phyloP scores from a whole-genome alignment of 2,113 vertebrate species.

The Symphodus melops region DNA sequence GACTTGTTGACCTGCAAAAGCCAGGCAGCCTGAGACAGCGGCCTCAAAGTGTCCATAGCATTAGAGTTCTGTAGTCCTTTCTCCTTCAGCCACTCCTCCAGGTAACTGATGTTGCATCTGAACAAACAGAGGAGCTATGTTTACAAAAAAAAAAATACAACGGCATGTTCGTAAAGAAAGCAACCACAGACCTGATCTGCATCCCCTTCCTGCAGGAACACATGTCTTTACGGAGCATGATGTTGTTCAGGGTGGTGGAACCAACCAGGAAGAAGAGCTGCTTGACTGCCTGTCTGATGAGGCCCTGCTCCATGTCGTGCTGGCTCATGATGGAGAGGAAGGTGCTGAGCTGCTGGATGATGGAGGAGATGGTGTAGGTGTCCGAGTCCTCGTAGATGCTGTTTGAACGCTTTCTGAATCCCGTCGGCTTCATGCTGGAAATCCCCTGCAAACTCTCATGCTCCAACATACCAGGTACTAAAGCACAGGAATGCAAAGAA shows the following conservation, averaged over 20 bases:
- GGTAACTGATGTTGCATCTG: constrained; percentile 97
- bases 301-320: constrained; percentile 90
- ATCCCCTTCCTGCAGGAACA: constrained; percentile 99
- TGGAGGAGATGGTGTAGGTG: constrained; percentile 89
- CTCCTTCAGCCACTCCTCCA: constrained; percentile 98
- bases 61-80: constrained; percentile 89
- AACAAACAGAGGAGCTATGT: neutral
- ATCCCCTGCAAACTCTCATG: constrained; percentile 97
- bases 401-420: constrained; percentile 94
- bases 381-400: constrained; percentile 89
- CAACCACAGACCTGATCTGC: constrained; percentile 92
- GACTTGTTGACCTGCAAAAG: constrained; percentile 96
- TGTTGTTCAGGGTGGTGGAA: constrained; percentile 90
- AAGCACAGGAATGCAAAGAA: neutral
- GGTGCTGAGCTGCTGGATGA: constrained; percentile 91
- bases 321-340: constrained; percentile 92
- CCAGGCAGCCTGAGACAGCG: constrained; percentile 94
- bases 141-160: neutral
- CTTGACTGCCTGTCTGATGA: constrained; percentile 88
- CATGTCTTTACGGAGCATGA: constrained; percentile 98
- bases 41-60: constrained; percentile 91
- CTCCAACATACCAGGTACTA: constrained; percentile 96
- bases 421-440: constrained; percentile 94
- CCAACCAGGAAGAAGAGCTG: constrained; percentile 94
- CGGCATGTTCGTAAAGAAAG: neutral